A percentile compares a stretch with the other conserved stretches of the same genome.
Conservation (phyloP, 2,113 vertebrate genomes). For the Ameiurus melas region DNA sequence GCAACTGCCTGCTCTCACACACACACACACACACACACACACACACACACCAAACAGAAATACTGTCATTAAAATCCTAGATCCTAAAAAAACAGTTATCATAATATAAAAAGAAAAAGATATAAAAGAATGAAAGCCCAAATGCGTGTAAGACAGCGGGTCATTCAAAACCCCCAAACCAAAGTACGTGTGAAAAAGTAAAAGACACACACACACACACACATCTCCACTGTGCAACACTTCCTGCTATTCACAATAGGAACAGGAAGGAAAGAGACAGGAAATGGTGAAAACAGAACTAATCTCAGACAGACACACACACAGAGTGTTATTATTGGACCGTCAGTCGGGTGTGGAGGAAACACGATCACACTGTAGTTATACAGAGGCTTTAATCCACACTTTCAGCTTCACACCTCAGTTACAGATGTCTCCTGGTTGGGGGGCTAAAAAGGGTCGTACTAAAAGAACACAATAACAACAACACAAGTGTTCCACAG, state of each 20-base stretch:
- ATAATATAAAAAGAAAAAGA: neutral
- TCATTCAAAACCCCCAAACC: too few relatives aligned
- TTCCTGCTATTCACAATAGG: constrained; percentile 74
- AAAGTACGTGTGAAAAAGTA: too few relatives aligned
- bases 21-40: constrained; percentile 21
- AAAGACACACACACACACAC: neutral
- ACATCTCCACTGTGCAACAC: constrained; percentile 55
- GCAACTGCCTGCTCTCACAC: constrained; percentile 80
- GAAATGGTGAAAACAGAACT: constrained; percentile 62
- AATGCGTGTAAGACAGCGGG: too few relatives aligned
- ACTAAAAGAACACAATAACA: neutral
- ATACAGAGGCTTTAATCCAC: neutral
- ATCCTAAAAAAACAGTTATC: too few relatives aligned
- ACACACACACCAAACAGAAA: neutral
- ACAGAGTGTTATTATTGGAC: neutral
- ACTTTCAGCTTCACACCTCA: neutral
- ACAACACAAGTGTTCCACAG: too few relatives aligned
- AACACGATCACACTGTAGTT: neutral
- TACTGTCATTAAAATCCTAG: neutral
- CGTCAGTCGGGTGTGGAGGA: neutral
- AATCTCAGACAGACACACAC: constrained; percentile 42
- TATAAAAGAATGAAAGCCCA: too few relatives aligned
- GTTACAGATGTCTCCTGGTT: neutral
- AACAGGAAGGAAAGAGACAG: constrained; percentile 65
- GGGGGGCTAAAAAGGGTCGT: neutral